A percentile compares a stretch with the other conserved stretches of the same genome.
These are phyloP conservation scores for Sylvia atricapilla DNA, from an alignment of 2,113 vertebrate genomes.

Conservation along the genomic window DNA sequence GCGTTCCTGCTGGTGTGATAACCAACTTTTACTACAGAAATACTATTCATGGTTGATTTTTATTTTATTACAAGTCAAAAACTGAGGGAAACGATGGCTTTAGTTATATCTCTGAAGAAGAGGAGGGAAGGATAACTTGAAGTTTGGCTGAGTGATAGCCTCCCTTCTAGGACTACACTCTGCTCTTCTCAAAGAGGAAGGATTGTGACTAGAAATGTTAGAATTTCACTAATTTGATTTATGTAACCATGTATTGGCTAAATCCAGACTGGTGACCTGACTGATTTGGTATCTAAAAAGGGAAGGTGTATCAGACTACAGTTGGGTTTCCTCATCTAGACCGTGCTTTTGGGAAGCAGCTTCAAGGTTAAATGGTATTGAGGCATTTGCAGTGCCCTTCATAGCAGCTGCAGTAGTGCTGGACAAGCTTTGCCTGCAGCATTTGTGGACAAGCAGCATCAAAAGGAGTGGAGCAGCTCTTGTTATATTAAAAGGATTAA, in stretches of 20 bases:
- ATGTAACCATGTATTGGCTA: fast-evolving
- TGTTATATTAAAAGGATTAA: neutral
- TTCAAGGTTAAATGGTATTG: neutral
- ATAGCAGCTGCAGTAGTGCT: neutral
- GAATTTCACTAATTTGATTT: neutral
- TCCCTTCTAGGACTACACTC: neutral
- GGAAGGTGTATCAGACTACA: neutral
- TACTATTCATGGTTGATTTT: neutral
- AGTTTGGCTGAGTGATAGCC: neutral
- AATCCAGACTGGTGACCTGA: neutral
- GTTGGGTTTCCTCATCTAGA: neutral
- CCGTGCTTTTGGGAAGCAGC: neutral
- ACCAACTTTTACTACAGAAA: neutral
- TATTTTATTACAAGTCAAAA: neutral
- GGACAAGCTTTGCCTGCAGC: neutral
- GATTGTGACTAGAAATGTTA: neutral
- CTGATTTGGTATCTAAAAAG: neutral
- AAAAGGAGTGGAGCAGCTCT: neutral
- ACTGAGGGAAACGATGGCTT: fast-evolving
- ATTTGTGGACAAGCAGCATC: neutral
- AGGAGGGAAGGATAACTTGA: neutral
- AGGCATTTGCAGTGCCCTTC: neutral
- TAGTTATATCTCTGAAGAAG: neutral
- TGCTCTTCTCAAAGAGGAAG: neutral
- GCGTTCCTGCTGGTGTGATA: neutral